A percentile compares a stretch with the other conserved stretches of the same genome.
phyloP scores from a whole-genome alignment of 2,113 vertebrate species.

The Thermophis baileyi region DNA sequence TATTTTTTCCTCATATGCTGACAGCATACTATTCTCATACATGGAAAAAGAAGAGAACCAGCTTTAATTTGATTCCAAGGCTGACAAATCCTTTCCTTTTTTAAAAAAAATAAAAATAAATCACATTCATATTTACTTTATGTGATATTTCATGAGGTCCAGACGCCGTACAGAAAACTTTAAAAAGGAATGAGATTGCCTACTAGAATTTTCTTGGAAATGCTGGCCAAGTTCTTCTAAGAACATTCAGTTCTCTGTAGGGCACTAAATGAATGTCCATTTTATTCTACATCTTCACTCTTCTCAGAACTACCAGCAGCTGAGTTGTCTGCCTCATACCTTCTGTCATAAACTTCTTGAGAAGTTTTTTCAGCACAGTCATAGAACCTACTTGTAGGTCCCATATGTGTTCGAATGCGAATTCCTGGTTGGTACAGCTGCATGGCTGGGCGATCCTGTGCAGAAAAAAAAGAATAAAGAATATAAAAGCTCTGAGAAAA shows the following conservation, averaged over 20 bases:
- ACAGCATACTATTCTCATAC: not conserved
- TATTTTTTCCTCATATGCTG: not conserved
- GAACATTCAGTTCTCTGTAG: constrained; percentile 20
- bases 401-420: constrained; percentile 77
- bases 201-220: constrained; percentile 25
- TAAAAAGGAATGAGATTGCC: not conserved
- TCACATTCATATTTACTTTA: constrained; percentile 7
- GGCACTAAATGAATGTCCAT: not conserved
- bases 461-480: constrained; percentile 44
- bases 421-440: constrained; percentile 89
- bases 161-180: not conserved
- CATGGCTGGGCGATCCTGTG: constrained; percentile 89
- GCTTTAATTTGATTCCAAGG: not conserved
- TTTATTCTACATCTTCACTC: constrained; percentile 65
- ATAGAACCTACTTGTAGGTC: constrained; percentile 74
- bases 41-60: not conserved
- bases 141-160: not conserved
- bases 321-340: constrained; percentile 69
- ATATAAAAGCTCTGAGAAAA: constrained; percentile 36
- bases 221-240: constrained; percentile 19
- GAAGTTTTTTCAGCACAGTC: constrained; percentile 72
- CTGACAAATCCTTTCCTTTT: not conserved
- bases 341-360: constrained; percentile 71
- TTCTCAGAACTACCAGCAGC: constrained; percentile 75
- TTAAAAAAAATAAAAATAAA: constrained; percentile 21